phyloP scores from a whole-genome alignment of 2,797 vertebrate genomes.

The Scyliorhinus canicula region DNA sequence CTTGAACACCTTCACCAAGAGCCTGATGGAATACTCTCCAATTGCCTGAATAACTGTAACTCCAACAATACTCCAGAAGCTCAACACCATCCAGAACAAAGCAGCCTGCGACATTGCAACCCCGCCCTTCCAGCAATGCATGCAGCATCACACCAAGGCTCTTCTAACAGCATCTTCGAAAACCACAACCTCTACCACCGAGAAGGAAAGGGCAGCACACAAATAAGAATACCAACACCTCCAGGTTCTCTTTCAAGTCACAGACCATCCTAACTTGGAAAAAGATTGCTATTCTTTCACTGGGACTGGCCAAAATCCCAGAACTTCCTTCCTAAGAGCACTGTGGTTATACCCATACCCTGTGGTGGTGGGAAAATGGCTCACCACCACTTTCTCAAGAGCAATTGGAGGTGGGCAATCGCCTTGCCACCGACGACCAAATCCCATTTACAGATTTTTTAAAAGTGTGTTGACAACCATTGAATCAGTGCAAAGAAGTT shows the following conservation, averaged over 20 bases:
- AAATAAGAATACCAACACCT: not conserved
- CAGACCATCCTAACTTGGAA: not conserved
- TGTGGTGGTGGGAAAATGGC: not conserved
- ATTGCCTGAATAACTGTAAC: not conserved
- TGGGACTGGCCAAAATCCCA: not conserved
- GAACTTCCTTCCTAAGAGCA: not conserved
- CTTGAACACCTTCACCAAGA: too few relatives aligned
- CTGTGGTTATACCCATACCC: not conserved
- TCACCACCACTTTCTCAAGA: not conserved
- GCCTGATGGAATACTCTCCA: not conserved
- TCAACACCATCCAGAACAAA: not conserved
- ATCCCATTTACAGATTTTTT: not conserved
- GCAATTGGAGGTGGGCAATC: not conserved
- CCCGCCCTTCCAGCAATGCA: not conserved
- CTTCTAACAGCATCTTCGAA: not conserved
- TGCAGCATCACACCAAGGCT: not conserved
- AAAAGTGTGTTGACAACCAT: not conserved
- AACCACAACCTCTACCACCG: not conserved
- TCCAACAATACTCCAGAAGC: not conserved
- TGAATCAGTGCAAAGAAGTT: not conserved
- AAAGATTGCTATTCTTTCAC: not conserved
- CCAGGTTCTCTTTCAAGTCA: not conserved
- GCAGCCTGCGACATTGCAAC: not conserved
- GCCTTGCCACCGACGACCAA: not conserved
- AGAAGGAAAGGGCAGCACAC: not conserved